Percentiles rank a stretch among this genome's conserved stretches.
Conservation (phyloP, 2,113 vertebrate genomes). For the Dermatemys mawii region DNA sequence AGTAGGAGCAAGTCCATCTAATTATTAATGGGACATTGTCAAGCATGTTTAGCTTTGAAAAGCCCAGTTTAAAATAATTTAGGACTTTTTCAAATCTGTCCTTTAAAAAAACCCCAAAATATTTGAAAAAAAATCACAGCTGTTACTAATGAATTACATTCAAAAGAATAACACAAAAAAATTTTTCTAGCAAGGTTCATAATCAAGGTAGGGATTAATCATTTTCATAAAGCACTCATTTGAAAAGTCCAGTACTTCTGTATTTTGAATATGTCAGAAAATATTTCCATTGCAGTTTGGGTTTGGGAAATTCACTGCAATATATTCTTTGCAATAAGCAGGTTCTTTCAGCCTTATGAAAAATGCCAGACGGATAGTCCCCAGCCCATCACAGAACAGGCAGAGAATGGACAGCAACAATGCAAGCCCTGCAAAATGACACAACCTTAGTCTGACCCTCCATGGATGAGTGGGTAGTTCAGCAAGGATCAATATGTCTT, state of each 20-base stretch:
- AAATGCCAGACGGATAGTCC: constrained; percentile 57
- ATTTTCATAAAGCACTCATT: constrained; percentile 64
- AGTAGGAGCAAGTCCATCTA: neutral
- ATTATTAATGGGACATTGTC: constrained; percentile 25
- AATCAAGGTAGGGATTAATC: constrained; percentile 51
- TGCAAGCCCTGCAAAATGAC: neutral
- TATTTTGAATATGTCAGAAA: constrained; percentile 40
- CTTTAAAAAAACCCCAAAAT: neutral
- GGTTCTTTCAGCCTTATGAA: constrained; percentile 47
- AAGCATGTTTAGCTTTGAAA: constrained; percentile 43
- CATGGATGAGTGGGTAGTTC: neutral
- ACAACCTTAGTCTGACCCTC: neutral
- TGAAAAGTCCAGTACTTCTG: constrained; percentile 39
- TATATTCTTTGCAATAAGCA: neutral
- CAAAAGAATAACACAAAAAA: constrained; percentile 31
- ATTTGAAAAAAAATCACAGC: neutral
- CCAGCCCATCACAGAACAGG: neutral
- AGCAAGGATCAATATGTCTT: neutral
- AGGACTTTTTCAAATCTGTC: constrained; percentile 7
- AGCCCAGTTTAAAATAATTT: constrained; percentile 21
- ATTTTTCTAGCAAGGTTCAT: constrained; percentile 8
- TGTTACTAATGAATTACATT: constrained; percentile 36
- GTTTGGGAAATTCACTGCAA: neutral
- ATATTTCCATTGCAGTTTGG: constrained; percentile 16
- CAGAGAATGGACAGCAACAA: neutral